These are phyloP conservation scores for Cephus cinctus DNA, from an alignment of 1,140 invertebrate species.

Conservation along the genomic window DNA sequence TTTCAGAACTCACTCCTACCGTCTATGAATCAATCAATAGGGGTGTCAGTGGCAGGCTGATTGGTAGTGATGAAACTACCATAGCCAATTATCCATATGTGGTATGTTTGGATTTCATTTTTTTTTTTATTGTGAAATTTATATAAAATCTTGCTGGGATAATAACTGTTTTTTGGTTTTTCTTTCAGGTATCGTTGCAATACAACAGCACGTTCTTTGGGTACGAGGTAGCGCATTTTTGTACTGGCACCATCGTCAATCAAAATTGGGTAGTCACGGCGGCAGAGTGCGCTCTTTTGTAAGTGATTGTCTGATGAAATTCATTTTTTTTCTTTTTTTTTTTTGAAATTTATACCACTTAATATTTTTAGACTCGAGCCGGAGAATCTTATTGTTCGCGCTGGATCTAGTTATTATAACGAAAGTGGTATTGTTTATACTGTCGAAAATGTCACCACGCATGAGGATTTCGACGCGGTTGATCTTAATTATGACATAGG, in stretches of 20 bases:
- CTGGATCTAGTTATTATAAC: conserved; percentile 24
- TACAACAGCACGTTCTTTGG: conserved; percentile 38
- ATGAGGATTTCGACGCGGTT: conserved; percentile 26
- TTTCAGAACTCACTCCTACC: too few relatives aligned
- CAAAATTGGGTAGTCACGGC: conserved; percentile 53
- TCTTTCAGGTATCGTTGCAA: conserved; percentile 34
- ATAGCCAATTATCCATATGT: conserved; percentile 60
- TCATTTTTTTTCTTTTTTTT: too few relatives aligned
- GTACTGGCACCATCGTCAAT: conserved; percentile 54
- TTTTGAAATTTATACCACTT: conserved; percentile 2
- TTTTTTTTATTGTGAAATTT: not conserved
- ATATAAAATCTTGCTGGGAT: not conserved
- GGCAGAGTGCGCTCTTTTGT: conserved; percentile 33
- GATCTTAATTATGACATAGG: conserved; percentile 34
- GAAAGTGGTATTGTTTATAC: conserved; percentile 20
- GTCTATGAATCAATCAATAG: too few relatives aligned
- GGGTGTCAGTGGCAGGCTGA: too few relatives aligned
- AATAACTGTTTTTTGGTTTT: not conserved
- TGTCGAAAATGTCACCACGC: conserved; percentile 20
- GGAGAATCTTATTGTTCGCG: conserved; percentile 26
- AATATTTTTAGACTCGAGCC: conserved; percentile 14
- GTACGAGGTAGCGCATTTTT: conserved; percentile 51
- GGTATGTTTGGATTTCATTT: conserved; percentile 50
- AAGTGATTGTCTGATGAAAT: too few relatives aligned
- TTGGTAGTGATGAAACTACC: conserved; percentile 54